These are phyloP conservation scores for Parus major DNA, from an alignment of 2,113 vertebrate genomes.

Conservation along the genomic window DNA sequence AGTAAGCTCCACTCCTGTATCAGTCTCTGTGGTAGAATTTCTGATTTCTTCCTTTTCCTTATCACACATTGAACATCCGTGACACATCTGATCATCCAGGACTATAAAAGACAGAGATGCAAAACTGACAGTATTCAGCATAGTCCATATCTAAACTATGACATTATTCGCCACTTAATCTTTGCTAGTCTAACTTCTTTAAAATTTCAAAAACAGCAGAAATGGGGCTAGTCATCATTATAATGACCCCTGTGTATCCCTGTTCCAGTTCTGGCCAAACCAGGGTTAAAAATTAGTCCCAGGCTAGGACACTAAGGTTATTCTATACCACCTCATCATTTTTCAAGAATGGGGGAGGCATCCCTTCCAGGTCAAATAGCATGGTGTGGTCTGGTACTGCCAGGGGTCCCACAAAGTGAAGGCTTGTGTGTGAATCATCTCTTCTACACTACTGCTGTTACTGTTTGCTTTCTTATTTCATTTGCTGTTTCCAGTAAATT, in stretches of 20 bases:
- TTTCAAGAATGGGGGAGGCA: background rate
- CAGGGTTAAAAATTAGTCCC: background rate
- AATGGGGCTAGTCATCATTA: background rate
- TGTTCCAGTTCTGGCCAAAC: background rate
- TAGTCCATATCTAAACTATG: background rate
- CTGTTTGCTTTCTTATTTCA: background rate
- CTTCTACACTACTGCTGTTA: background rate
- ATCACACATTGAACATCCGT: background rate
- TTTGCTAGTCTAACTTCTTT: background rate
- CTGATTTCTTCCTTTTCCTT: background rate
- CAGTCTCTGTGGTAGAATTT: background rate
- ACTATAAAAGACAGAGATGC: background rate
- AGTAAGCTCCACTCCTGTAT: background rate
- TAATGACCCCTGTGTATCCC: background rate
- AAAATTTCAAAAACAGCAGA: background rate
- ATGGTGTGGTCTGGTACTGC: background rate
- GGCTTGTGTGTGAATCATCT: background rate
- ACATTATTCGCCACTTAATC: background rate
- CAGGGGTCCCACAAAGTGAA: background rate
- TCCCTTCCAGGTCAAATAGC: background rate
- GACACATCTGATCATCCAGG: background rate
- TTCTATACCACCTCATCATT: background rate
- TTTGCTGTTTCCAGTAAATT: background rate
- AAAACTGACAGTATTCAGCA: background rate
- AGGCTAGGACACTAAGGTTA: background rate